Conservation (phyloP, 2,888 invertebrate genomes). For the Nezara viridula region DNA sequence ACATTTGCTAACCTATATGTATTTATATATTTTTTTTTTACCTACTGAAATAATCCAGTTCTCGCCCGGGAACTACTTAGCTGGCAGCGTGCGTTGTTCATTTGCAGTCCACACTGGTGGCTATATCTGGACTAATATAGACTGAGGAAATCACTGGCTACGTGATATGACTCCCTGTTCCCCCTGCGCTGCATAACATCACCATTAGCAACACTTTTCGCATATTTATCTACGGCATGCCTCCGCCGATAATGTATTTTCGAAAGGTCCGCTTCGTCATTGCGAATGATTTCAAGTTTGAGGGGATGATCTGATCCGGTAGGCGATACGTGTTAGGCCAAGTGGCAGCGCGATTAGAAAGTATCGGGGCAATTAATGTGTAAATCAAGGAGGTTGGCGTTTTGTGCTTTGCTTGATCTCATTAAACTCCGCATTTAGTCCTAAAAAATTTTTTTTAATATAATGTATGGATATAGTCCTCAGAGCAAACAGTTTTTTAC, state of each 20-base stretch:
- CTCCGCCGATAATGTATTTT: constrained; percentile 22
- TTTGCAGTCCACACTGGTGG: background rate
- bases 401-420: background rate
- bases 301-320: background rate
- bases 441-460: too few relatives aligned
- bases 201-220: constrained; percentile 36
- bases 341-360: background rate
- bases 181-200: background rate
- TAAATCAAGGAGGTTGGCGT: background rate
- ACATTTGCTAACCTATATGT: background rate
- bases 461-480: too few relatives aligned
- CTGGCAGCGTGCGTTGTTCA: constrained; percentile 30
- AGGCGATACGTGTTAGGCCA: background rate
- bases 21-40: background rate
- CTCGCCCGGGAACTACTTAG: background rate
- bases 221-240: constrained; percentile 33
- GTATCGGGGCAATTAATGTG: background rate
- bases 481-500: too few relatives aligned
- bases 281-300: background rate
- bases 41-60: background rate
- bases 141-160: constrained; percentile 30
- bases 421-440: background rate
- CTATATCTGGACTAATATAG: constrained; percentile 48
- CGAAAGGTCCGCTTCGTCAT: background rate
- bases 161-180: constrained; percentile 28